These are phyloP conservation scores for Lepilemur ruficaudatus DNA, from an alignment of 2,797 vertebrate species.

Conservation along the genomic window DNA sequence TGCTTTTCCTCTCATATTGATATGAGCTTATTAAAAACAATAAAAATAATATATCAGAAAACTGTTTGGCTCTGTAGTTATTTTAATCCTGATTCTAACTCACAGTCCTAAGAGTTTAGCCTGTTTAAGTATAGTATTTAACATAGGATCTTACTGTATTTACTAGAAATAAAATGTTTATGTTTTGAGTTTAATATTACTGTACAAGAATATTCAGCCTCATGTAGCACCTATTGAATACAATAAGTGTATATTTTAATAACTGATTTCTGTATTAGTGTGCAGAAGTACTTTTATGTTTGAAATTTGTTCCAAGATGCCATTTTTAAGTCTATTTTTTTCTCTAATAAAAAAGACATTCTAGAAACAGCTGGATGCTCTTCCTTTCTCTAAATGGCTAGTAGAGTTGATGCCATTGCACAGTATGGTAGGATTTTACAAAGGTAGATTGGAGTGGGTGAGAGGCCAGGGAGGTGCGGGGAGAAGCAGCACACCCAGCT, in stretches of 20 bases:
- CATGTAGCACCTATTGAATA: background rate
- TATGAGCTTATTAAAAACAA: constrained; percentile 4
- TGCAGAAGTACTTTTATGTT: background rate
- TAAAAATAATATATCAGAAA: background rate
- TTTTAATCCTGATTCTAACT: constrained; percentile 43
- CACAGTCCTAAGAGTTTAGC: background rate
- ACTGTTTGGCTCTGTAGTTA: background rate
- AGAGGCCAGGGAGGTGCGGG: background rate
- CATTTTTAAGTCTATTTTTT: background rate
- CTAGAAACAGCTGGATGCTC: background rate
- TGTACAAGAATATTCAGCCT: constrained; percentile 35
- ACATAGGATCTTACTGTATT: constrained; percentile 71
- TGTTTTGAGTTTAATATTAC: constrained; percentile 74
- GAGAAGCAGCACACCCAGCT: background rate
- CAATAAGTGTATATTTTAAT: background rate
- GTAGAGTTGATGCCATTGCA: background rate
- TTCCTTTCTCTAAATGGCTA: background rate
- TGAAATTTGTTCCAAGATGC: background rate
- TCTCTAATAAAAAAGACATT: background rate
- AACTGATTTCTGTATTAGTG: background rate
- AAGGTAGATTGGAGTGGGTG: background rate
- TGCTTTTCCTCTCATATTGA: background rate
- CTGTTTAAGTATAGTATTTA: constrained; percentile 41
- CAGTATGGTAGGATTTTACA: background rate
- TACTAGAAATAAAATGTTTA: constrained; percentile 81